These are phyloP conservation scores for Buphagus erythrorhynchus DNA, from an alignment of 2,797 vertebrate species.

Conservation along the genomic window DNA sequence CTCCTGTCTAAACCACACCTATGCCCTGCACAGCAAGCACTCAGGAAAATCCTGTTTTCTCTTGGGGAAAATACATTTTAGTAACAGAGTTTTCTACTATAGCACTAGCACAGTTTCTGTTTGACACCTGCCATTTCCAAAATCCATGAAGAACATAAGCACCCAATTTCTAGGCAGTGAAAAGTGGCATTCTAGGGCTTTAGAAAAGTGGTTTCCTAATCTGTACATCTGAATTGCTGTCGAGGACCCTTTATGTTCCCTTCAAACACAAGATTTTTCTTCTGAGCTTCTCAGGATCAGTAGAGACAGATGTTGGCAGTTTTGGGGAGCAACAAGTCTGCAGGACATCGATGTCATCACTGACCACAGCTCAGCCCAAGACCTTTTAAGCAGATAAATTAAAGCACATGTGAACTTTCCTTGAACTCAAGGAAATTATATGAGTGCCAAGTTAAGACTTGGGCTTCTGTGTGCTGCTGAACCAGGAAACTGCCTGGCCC, in stretches of 20 bases:
- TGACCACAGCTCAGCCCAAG: neutral
- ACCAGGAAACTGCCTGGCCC: neutral
- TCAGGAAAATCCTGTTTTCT: neutral
- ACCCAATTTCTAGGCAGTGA: neutral
- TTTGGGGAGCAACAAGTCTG: neutral
- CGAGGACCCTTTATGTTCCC: neutral
- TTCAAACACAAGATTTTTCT: neutral
- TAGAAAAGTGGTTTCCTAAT: neutral
- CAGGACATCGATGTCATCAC: accelerated
- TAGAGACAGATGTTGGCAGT: neutral
- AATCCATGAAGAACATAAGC: neutral
- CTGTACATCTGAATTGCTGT: neutral
- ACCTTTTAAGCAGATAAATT: neutral
- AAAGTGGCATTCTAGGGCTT: neutral
- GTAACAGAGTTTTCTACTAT: neutral
- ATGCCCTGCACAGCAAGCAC: neutral
- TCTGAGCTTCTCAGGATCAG: neutral
- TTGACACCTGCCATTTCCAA: neutral
- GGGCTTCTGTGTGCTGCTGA: neutral
- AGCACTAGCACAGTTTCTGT: neutral
- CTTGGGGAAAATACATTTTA: neutral
- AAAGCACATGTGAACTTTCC: neutral
- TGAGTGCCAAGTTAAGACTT: neutral
- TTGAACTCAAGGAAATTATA: neutral
- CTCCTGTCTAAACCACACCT: neutral